A percentile compares a stretch with the other conserved stretches of the same genome.
Conservation (phyloP, 2,888 invertebrate species). For the Andrena trimmerana region DNA sequence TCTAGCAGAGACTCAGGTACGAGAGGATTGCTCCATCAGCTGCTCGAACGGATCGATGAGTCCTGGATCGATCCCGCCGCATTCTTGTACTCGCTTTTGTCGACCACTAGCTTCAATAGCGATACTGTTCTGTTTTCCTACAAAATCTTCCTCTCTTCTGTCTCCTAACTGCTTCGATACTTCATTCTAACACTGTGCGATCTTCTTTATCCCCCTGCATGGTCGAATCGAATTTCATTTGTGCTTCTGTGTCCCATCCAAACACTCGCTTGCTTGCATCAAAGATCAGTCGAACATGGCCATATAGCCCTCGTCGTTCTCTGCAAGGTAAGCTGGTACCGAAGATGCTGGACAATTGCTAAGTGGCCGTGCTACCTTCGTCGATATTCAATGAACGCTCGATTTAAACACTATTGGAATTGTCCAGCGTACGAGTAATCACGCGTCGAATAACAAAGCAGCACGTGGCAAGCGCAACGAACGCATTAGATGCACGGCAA, state of each 20-base stretch:
- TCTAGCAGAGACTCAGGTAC: constrained; percentile 80
- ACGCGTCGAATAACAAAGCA: constrained; percentile 46
- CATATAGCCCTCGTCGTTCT: constrained; percentile 1
- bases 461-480: constrained; percentile 45
- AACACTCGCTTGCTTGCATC: constrained; percentile 19
- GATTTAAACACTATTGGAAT: background rate
- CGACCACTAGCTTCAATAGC: constrained; percentile 8
- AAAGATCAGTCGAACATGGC: constrained; percentile 7
- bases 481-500: constrained; percentile 55
- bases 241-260: constrained; percentile 7
- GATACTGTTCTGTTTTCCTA: constrained; percentile 1
- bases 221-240: constrained; percentile 40
- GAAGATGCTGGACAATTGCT: constrained; percentile 23
- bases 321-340: constrained; percentile 30
- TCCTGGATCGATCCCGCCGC: constrained; percentile 17
- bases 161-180: background rate
- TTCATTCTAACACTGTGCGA: constrained; percentile 4
- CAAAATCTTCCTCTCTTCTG: background rate
- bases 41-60: constrained; percentile 21
- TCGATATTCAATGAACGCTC: too few relatives aligned
- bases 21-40: constrained; percentile 34
- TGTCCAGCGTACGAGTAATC: constrained; percentile 15
- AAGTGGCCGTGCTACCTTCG: too few relatives aligned
- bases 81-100: constrained; percentile 17
- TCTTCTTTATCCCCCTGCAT: constrained; percentile 14